Base-by-base conservation (phyloP, 2,888 invertebrate genomes). In the Temnothorax ravouxi region DNA sequence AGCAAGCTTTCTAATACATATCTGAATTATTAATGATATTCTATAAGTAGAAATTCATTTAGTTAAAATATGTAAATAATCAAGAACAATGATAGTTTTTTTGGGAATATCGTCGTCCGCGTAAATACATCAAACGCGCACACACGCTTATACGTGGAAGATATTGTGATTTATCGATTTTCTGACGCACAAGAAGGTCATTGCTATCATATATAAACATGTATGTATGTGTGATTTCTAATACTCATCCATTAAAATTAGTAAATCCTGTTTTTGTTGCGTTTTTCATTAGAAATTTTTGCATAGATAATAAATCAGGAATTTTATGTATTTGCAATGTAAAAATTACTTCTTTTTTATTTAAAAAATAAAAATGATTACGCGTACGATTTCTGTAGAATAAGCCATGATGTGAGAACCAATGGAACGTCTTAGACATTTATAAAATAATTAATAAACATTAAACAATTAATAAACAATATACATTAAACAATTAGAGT, bases 21-120 rank as follows among this genome's bases (percentile, higher is more conserved):
- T 59, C 2, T 3, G 25, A 41, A 72, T 72, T 72, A 72, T 41
- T 18, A 72, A 25, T 18, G 71, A 18, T 11, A 56, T 3, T 56
- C 5, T 38, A 5, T 56, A 59, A 41, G 3, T 21, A 34, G 0
- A 52, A 18, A 21, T 41, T 13, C 9, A 41, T 41, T 72, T 25
- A 41, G 2, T 56, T 72, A 38, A 72, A 59, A 41, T 18, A 29
- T 29, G 29, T 29, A 21, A 34, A 34, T 66, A 66, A 38, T 21
- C 3, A 56, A 18, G 11, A 72, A 56, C 18, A 9, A 18, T 56
- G 56, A 72, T 3, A 25, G n/a, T 54, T 47, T 0, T 50, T 47
- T 38, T 52, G 15, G 13, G n/a, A 72, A 41, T 25, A 41, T 41
- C 18, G 0, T 3, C 0, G 11, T 25, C 25, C 15, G 9, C 15